Conservation (phyloP, 2,888 invertebrate genomes). For the Lycia hirtaria region DNA sequence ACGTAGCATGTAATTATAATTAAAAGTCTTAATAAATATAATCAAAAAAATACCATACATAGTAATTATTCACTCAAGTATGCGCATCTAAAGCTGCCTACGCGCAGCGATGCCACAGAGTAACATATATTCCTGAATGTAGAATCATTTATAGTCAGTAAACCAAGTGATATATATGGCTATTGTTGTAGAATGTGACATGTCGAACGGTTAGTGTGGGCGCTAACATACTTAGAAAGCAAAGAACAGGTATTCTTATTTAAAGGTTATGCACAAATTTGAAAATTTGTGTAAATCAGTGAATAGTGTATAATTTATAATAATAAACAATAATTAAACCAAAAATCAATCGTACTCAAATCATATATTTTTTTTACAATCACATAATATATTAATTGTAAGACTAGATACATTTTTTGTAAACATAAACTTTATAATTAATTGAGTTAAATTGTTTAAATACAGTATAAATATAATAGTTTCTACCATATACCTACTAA, state of each 20-base stretch:
- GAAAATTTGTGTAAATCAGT: neutral
- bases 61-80: constrained; percentile 37
- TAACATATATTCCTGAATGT: constrained; percentile 33
- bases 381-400: too few species aligned
- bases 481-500: too few species aligned
- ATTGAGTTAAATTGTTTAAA: too few species aligned
- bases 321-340: too few species aligned
- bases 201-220: constrained; percentile 42
- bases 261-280: constrained; percentile 4
- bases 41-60: constrained; percentile 17
- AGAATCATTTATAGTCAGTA: constrained; percentile 42
- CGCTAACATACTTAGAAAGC: constrained; percentile 34
- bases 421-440: too few species aligned
- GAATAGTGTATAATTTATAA: neutral
- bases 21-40: constrained; percentile 26
- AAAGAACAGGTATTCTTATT: constrained; percentile 20
- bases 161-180: constrained; percentile 50
- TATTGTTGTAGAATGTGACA: constrained; percentile 46
- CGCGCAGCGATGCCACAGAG: constrained; percentile 38
- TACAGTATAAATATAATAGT: too few species aligned
- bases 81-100: constrained; percentile 32
- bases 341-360: too few species aligned
- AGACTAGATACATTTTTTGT: too few species aligned
- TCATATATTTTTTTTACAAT: too few species aligned
- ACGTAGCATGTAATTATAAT: constrained; percentile 18